Conservation (phyloP, 2,797 vertebrate species). For the Typhlichthys subterraneus region DNA sequence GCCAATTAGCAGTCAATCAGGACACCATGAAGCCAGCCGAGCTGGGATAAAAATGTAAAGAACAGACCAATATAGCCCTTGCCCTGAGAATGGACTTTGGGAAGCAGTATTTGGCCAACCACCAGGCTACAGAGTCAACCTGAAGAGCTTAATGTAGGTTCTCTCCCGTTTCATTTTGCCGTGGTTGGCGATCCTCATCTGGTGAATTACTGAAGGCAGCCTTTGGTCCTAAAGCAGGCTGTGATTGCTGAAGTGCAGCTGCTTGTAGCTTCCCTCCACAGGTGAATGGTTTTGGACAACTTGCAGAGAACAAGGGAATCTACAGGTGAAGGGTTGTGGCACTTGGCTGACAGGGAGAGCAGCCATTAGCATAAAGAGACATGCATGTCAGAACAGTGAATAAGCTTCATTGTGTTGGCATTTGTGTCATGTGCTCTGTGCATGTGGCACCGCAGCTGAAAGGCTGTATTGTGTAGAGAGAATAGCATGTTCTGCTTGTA, state of each 20-base stretch:
- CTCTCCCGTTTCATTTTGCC: conserved; percentile 46
- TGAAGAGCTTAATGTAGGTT: conserved; percentile 12
- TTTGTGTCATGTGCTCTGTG: no score
- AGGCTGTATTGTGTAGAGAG: background rate
- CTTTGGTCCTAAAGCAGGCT: conserved; percentile 45
- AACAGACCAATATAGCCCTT: conserved; percentile 52
- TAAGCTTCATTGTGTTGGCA: no score
- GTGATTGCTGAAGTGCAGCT: conserved; percentile 40
- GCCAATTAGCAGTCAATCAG: conserved; percentile 57
- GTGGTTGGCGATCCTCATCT: conserved; percentile 26
- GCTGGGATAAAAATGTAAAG: conserved; percentile 69
- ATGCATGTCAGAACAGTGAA: background rate
- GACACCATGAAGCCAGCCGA: conserved; percentile 42
- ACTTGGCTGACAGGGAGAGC: conserved; percentile 5
- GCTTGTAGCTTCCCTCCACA: conserved; percentile 32
- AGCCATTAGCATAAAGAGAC: conserved; percentile 7
- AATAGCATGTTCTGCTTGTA: background rate
- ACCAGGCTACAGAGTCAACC: conserved; percentile 56
- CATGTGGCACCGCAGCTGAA: background rate
- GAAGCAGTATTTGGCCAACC: conserved; percentile 71
- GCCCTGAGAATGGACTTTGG: conserved; percentile 58
- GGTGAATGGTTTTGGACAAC: conserved; percentile 36
- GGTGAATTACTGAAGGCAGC: conserved; percentile 53
- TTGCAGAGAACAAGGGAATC: conserved; percentile 30
- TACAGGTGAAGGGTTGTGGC: conserved; percentile 23